Evolutionary conservation across 2,888 invertebrate genomes (phyloP).

Genomic region (Celastrina argiolus): DNA sequence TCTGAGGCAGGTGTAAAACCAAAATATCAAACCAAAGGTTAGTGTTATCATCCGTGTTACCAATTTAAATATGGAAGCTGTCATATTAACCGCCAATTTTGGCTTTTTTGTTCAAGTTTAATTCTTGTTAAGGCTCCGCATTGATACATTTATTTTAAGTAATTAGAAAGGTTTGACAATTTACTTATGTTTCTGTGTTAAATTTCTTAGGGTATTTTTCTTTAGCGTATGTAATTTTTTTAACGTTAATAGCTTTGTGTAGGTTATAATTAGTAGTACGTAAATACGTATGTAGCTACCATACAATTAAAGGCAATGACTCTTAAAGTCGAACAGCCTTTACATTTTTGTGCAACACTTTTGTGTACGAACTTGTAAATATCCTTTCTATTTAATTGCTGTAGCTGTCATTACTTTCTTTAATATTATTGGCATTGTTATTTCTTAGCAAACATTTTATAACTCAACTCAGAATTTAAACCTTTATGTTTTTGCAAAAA

Average conservation of each 20-base stretch:
- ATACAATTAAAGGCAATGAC: not conserved
- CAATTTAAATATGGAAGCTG: constrained; percentile 21
- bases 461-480: constrained; percentile 12
- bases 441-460: constrained; percentile 11
- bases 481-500: constrained; percentile 21
- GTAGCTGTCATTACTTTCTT: constrained; percentile 13
- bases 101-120: not conserved
- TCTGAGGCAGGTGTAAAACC: constrained; percentile 9
- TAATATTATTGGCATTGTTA: constrained; percentile 10
- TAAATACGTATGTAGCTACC: no score
- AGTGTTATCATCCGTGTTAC: not conserved
- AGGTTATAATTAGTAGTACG: no score
- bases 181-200: no score
- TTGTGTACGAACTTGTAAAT: not conserved
- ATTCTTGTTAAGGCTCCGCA: not conserved
- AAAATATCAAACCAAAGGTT: not conserved
- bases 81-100: constrained; percentile 14
- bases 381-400: constrained; percentile 20
- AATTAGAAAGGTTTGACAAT: no score
- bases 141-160: no score
- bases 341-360: not conserved
- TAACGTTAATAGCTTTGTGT: no score
- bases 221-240: no score
- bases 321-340: not conserved
- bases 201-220: no score